A percentile compares a stretch with the other conserved stretches of the same genome.
Evolutionary conservation across 2,888 invertebrate genomes (phyloP).

Genomic region (Brachylomia viminalis): DNA sequence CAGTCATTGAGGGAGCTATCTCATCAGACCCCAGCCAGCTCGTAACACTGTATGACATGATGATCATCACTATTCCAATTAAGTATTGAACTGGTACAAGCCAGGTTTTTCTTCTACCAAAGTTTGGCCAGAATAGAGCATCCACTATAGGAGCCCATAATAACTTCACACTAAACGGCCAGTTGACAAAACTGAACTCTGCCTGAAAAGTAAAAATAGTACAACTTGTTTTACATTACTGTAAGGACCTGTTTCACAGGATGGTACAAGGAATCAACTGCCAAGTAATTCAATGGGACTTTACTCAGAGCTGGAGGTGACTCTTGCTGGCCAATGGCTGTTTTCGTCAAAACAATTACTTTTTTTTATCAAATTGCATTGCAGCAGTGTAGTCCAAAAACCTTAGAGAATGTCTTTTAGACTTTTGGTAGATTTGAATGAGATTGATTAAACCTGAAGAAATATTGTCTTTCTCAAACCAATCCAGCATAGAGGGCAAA

Average conservation of each 20-base stretch:
- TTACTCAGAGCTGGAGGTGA: neutral
- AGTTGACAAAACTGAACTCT: constrained; percentile 97
- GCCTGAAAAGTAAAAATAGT: constrained; percentile 90
- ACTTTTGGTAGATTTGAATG: neutral
- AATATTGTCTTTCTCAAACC: neutral
- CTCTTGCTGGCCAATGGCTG: neutral
- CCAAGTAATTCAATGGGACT: neutral
- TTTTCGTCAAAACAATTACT: neutral
- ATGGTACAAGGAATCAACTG: neutral
- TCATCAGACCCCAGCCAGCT: constrained; percentile 94
- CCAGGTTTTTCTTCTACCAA: constrained; percentile 99
- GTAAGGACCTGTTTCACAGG: neutral
- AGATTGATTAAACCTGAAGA: neutral
- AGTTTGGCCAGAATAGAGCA: constrained; percentile 94
- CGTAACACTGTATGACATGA: constrained; percentile 94
- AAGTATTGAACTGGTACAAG: constrained; percentile 98
- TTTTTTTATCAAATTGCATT: neutral
- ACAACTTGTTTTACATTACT: neutral
- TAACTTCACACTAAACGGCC: constrained; percentile 98
- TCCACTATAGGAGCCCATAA: constrained; percentile 99
- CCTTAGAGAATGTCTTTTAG: neutral
- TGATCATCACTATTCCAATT: constrained; percentile 96
- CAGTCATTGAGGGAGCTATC: constrained; percentile 92
- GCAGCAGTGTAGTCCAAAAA: neutral
- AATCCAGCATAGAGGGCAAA: neutral